phyloP scores from a whole-genome alignment of 2,888 invertebrate species.

The Ichneumon xanthorius region DNA sequence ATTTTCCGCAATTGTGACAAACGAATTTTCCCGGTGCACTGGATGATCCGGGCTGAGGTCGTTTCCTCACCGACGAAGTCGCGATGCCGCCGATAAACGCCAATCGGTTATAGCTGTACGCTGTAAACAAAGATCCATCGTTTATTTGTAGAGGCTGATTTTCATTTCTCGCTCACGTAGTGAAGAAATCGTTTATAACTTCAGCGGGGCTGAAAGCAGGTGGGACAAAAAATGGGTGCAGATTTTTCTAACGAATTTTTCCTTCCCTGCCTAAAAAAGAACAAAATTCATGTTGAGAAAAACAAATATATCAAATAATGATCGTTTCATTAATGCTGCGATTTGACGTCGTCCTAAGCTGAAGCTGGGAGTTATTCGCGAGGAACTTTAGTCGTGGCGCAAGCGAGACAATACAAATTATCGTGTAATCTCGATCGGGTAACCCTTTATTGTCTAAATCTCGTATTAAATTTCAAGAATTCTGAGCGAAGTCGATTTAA shows the following conservation, averaged over 20 bases:
- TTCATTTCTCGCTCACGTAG: background rate
- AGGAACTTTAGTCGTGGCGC: background rate
- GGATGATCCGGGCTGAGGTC: background rate
- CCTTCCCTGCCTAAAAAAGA: background rate
- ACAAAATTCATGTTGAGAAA: background rate
- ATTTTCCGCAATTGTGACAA: constrained; percentile 78
- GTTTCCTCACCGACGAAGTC: background rate
- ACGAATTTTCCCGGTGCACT: constrained; percentile 69
- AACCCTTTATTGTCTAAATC: too few species aligned
- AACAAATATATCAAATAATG: background rate
- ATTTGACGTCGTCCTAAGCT: background rate
- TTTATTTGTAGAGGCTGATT: background rate
- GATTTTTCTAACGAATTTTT: background rate
- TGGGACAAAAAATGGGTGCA: background rate
- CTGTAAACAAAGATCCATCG: constrained; percentile 54
- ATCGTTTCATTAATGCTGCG: background rate
- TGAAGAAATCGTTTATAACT: background rate
- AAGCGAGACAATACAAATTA: background rate
- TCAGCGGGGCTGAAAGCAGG: background rate
- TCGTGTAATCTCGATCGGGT: too few species aligned
- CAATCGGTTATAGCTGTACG: constrained; percentile 14
- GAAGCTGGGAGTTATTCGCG: background rate
- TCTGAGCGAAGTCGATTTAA: background rate
- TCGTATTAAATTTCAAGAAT: background rate
- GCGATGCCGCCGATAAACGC: background rate